Base-by-base conservation (phyloP, 2,888 invertebrate genomes). In the Taphrorychus bicolor region DNA sequence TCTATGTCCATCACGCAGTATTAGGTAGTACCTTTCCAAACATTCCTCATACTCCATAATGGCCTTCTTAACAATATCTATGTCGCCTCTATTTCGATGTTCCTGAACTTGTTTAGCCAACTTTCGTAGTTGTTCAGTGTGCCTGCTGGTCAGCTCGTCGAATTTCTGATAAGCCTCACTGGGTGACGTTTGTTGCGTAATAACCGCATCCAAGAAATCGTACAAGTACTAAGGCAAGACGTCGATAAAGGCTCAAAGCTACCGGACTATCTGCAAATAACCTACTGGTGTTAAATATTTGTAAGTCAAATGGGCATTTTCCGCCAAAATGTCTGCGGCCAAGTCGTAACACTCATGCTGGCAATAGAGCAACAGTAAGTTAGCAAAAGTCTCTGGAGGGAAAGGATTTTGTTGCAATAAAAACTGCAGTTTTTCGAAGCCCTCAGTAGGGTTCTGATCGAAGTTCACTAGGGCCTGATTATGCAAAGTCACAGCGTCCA, bases 291-390 rank as follows among this genome's bases (percentile, higher is more conserved):
- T 93, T 59, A 98, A 84, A 81, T 94, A 97, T 82, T 97, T 97
- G 79, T 95, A 97, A 0, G 97, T 98, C 61, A 98, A 88, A 79
- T 98, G 95, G 4, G 96, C 94, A 83, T 98, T 97, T 83, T 98
- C 98, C 4, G 98, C 98, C 70, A 99, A 82, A 40, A 99, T 94
- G 83, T 99, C 99, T 0, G 99, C 99, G 7, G 98, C 98, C 68
- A 98, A 85, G 81, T 99, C 98, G 79, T 93, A 98, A 80, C 97
- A 96, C 83, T 98, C 98, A 82, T 97, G 96, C 81, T 97, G 97
- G 80, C 98, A 96, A 80, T 98, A 99, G 0, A 98, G 85, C 2
- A 99, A 85, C 48, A 99, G 84, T 17, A 99, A 86, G 83, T 99
- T 99, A 0, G 96, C 93, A 81, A 99, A 98, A 0, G 98, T 98